Evolutionary conservation across 2,797 vertebrate species (phyloP), one percentile per base, ranked within the genome.

Genomic region (Helicolenus hilgendorfi): DNA sequence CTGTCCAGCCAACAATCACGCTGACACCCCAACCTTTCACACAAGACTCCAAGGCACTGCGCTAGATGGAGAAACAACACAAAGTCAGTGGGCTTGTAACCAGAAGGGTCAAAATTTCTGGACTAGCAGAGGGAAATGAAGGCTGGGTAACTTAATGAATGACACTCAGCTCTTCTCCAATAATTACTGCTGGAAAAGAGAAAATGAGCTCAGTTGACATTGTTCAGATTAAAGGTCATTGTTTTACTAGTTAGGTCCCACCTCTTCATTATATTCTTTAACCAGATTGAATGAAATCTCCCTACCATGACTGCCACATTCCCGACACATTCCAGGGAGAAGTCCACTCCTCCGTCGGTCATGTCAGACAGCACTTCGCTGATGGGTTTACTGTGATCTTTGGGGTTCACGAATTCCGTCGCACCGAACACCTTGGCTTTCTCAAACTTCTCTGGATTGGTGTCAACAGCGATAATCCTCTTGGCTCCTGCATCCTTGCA

Each of bases 341-440:
- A 99, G 92, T 99, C 98, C 59, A 99, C 98, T 6, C 99, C 99
- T 22, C 98, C 98, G 0, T 98, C 93, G 0, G 98, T 99, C 97
- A 99, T 97, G 86, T 98, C 98, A n/a, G 85, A 18, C 71, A 99
- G 91, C 72, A 98, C 98, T 84, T 98, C 89, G 75, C 97, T 98
- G 79, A 99, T 96, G 24, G 98, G 97, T 81, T 98, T 98, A 69
- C 87, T 92, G 89, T 98, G 98, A 71, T 99, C 98, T 27, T 98
- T 96, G 5, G 99, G 98, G 93, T 97, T 99, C 75, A 99, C 93
- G 59, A 98, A 99, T 4, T 99, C 98, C 0, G 98, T 98, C 1
- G 98, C 98, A 26, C 99, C 99, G 73, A 99, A 98, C 77, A 98
- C 97, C 67, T 97, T 98, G 56, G 98, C 98, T 84, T 97, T 98